Percentiles rank a stretch among this genome's conserved stretches.
Conservation (phyloP, 1,140 invertebrate genomes). For the Episyrphus balteatus region DNA sequence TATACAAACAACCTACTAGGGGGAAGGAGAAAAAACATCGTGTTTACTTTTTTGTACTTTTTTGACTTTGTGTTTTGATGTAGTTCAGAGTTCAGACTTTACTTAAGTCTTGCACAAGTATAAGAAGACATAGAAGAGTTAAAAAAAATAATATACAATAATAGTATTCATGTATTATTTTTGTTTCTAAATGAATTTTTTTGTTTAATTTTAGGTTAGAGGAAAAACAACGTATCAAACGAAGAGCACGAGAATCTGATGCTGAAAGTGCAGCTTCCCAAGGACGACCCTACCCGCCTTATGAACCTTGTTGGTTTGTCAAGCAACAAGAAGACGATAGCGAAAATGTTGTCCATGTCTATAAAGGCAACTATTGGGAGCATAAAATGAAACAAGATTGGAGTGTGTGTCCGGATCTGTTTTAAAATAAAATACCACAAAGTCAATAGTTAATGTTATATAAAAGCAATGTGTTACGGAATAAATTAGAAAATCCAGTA, state of each 20-base stretch:
- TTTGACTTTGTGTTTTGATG: too few species aligned
- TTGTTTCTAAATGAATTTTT: not conserved
- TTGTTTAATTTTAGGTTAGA: slow-evolving; percentile 61
- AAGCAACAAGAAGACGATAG: slow-evolving; percentile 69
- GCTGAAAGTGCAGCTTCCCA: slow-evolving; percentile 61
- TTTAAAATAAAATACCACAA: slow-evolving; percentile 38
- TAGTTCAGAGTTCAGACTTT: too few species aligned
- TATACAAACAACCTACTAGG: too few species aligned
- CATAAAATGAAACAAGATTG: slow-evolving; percentile 83
- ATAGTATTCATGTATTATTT: not conserved
- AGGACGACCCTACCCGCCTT: slow-evolving; percentile 63
- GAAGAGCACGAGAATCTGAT: slow-evolving; percentile 63
- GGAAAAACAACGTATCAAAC: slow-evolving; percentile 79
- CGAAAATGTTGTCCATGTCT: slow-evolving; percentile 73
- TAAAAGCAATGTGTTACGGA: too few species aligned
- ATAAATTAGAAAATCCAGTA: too few species aligned
- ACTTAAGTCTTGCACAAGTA: too few species aligned
- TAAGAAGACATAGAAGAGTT: too few species aligned
- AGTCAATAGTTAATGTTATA: too few species aligned
- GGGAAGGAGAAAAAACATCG: too few species aligned
- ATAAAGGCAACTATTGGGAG: slow-evolving; percentile 86
- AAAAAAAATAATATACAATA: not conserved
- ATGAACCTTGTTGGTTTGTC: slow-evolving; percentile 85
- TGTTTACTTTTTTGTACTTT: too few species aligned
- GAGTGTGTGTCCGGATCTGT: slow-evolving; percentile 87